These are phyloP conservation scores for Neotoma lepida DNA, from an alignment of 2,113 vertebrate species.

Conservation along the genomic window DNA sequence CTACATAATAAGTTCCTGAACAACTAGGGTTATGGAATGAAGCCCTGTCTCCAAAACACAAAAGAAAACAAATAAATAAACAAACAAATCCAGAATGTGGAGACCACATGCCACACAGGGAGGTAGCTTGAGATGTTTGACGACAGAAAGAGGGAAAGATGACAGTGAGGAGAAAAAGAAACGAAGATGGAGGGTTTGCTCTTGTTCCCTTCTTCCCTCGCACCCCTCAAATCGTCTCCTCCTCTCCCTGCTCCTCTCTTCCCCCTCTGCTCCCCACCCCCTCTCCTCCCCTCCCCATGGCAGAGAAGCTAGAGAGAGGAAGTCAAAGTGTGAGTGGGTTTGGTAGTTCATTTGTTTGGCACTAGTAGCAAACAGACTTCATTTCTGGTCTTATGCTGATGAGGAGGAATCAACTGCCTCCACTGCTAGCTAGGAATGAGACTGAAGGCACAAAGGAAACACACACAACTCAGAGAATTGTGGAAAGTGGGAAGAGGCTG, in stretches of 20 bases:
- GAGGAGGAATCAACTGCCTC: not conserved
- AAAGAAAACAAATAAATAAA: not conserved
- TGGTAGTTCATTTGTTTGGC: too few species aligned
- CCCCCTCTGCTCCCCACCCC: rapidly evolving
- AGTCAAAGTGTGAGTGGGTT: rapidly evolving
- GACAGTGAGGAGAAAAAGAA: not conserved
- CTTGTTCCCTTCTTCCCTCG: too few species aligned
- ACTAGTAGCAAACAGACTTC: not conserved
- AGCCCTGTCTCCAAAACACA: not conserved
- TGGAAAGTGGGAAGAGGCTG: not conserved
- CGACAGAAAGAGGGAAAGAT: not conserved
- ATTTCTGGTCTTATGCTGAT: not conserved
- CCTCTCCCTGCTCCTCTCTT: rapidly evolving
- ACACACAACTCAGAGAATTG: not conserved
- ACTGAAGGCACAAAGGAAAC: not conserved
- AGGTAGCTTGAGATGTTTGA: not conserved
- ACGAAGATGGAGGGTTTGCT: rapidly evolving
- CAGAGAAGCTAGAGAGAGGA: not conserved
- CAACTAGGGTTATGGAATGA: not conserved
- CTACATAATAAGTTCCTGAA: not conserved
- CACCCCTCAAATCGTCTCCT: too few species aligned
- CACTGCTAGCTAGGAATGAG: not conserved
- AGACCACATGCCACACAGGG: not conserved
- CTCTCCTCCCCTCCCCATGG: not conserved
- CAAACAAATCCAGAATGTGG: not conserved